These are phyloP conservation scores for Bombyx mori DNA, from an alignment of 1,140 invertebrate species.

Conservation along the genomic window DNA sequence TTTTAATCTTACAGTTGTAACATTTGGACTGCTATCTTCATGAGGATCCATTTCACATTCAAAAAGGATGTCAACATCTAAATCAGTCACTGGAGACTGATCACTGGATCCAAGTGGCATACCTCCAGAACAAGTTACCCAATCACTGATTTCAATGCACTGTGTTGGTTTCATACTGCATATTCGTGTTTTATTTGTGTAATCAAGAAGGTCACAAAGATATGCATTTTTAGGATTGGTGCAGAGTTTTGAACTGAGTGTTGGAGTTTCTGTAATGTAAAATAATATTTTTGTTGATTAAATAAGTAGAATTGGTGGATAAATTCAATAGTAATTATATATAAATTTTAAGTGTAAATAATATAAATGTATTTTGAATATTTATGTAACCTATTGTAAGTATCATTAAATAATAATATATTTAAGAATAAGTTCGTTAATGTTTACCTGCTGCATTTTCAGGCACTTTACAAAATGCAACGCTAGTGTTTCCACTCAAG, in stretches of 20 bases:
- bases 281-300: background rate
- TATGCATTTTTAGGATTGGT: constrained; percentile 63
- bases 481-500: constrained; percentile 57
- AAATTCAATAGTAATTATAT: no score
- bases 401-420: background rate
- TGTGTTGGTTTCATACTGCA: constrained; percentile 62
- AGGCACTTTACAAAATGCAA: constrained; percentile 62
- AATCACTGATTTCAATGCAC: constrained; percentile 54
- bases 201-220: constrained; percentile 58
- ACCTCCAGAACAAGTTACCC: constrained; percentile 53
- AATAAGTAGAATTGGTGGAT: no score
- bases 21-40: constrained; percentile 38
- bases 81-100: constrained; percentile 33
- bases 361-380: background rate
- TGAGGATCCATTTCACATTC: constrained; percentile 64
- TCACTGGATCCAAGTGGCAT: constrained; percentile 47
- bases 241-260: constrained; percentile 57
- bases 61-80: constrained; percentile 57
- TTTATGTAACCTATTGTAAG: background rate
- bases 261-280: constrained; percentile 49
- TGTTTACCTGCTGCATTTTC: constrained; percentile 56
- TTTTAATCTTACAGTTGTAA: constrained; percentile 35
- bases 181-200: constrained; percentile 55
- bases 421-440: background rate
- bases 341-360: no score